These are phyloP conservation scores for Urocitellus parryii DNA, from an alignment of 2,113 vertebrate genomes.

Conservation along the genomic window DNA sequence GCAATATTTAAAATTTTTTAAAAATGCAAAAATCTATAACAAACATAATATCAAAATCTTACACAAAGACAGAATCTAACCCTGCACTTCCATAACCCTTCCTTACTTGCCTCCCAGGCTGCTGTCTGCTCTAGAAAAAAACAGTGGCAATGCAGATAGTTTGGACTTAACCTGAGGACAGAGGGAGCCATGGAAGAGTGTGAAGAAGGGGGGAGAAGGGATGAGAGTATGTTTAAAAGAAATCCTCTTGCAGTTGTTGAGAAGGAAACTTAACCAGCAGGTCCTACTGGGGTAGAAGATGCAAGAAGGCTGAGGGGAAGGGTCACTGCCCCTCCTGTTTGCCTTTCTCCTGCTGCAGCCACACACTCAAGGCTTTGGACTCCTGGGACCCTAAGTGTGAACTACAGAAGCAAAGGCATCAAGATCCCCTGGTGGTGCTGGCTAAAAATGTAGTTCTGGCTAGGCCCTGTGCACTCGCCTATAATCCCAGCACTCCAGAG, in stretches of 20 bases:
- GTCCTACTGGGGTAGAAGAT: neutral
- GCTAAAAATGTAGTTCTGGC: neutral
- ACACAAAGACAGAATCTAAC: neutral
- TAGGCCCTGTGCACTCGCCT: no score
- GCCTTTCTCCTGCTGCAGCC: neutral
- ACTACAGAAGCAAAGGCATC: neutral
- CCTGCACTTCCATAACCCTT: neutral
- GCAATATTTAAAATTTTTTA: neutral
- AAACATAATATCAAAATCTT: neutral
- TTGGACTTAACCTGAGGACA: neutral
- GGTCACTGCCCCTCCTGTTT: neutral
- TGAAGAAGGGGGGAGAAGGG: neutral
- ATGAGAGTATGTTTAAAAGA: neutral
- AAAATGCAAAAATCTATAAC: neutral
- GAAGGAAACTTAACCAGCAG: neutral
- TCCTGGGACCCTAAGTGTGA: neutral
- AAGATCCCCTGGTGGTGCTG: neutral
- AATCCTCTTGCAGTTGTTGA: neutral
- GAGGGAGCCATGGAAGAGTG: neutral
- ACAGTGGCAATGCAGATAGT: neutral
- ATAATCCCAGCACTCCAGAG: no score
- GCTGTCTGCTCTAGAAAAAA: neutral
- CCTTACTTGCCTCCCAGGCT: slow-evolving; percentile 2
- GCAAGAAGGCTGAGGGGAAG: neutral
- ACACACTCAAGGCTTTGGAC: neutral